Percentiles rank a stretch among this genome's conserved stretches.
These are phyloP conservation scores for Micromussa lordhowensis DNA, from an alignment of 92 coral and sea anemone species.

Conservation along the genomic window DNA sequence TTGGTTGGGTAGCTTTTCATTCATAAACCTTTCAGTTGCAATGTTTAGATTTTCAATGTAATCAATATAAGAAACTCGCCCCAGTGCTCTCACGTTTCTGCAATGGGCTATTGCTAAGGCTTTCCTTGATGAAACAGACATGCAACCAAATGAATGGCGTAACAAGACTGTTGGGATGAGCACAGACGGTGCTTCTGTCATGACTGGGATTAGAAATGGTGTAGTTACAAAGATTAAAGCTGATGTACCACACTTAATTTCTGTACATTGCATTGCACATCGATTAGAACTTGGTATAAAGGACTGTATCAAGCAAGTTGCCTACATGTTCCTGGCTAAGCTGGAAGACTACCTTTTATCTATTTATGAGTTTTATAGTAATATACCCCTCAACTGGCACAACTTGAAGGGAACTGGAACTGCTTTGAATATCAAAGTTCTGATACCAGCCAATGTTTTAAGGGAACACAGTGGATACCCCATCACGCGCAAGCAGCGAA, in stretches of 20 bases:
- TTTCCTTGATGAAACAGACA: constrained; percentile 15
- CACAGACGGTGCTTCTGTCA: constrained; percentile 17
- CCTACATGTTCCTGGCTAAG: constrained; percentile 38
- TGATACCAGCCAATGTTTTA: constrained; percentile 51
- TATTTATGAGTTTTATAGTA: constrained; percentile 48
- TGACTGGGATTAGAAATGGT: constrained; percentile 20
- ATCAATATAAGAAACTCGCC: too few relatives aligned
- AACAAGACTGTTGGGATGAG: constrained; percentile 23
- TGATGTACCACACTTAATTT: too few relatives aligned
- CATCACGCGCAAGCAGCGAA: constrained; percentile 46
- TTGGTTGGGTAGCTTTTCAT: too few relatives aligned
- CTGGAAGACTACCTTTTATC: constrained; percentile 39
- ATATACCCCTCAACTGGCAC: too few relatives aligned
- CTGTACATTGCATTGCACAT: too few relatives aligned
- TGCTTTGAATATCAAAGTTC: constrained; percentile 48
- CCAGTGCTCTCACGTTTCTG: too few relatives aligned
- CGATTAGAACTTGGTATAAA: constrained; percentile 53
- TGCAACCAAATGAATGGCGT: constrained; percentile 26
- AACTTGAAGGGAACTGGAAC: too few relatives aligned
- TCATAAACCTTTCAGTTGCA: too few relatives aligned
- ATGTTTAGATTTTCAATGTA: too few relatives aligned
- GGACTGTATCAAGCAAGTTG: constrained; percentile 41
- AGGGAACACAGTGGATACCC: constrained; percentile 54
- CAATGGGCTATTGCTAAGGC: constrained; percentile 17
- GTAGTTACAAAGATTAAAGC: constrained; percentile 29